Evolutionary conservation across 2,797 vertebrate genomes (phyloP).

Genomic region (Clarias pachynema): DNA sequence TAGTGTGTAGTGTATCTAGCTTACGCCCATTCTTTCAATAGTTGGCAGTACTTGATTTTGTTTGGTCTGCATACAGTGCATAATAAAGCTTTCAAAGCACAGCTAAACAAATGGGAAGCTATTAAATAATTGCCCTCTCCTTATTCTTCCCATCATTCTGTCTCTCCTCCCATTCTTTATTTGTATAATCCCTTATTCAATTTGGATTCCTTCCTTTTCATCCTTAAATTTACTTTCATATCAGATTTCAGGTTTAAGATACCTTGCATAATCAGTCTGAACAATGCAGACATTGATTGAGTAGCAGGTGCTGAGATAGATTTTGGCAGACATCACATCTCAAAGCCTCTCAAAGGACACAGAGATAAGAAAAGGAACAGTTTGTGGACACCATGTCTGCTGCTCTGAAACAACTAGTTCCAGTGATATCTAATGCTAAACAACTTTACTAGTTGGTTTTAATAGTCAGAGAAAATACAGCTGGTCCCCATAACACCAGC

Average conservation of each 20-base stretch:
- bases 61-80: not conserved
- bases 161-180: not conserved
- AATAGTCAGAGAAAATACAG: slow-evolving; percentile 6
- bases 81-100: not conserved
- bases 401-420: not conserved
- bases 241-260: not conserved
- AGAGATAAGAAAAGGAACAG: not conserved
- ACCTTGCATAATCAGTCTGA: slow-evolving; percentile 26
- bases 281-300: slow-evolving; percentile 16
- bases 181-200: not conserved
- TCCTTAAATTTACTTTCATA: not conserved
- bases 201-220: not conserved
- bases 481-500: not conserved
- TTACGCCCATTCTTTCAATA: too few species aligned
- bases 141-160: too few species aligned
- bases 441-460: not conserved
- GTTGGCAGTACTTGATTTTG: too few species aligned
- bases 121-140: not conserved
- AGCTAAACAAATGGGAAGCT: not conserved
- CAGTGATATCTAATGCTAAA: not conserved
- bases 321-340: slow-evolving; percentile 29
- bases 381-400: not conserved
- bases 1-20: too few species aligned
- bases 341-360: slow-evolving; percentile 10
- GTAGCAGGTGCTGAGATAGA: slow-evolving; percentile 23